A percentile compares a stretch with the other conserved stretches of the same genome.
phyloP scores from a whole-genome alignment of 30 jellyfish, hydroid and myxozoan species.

The Rhopilema esculentum region DNA sequence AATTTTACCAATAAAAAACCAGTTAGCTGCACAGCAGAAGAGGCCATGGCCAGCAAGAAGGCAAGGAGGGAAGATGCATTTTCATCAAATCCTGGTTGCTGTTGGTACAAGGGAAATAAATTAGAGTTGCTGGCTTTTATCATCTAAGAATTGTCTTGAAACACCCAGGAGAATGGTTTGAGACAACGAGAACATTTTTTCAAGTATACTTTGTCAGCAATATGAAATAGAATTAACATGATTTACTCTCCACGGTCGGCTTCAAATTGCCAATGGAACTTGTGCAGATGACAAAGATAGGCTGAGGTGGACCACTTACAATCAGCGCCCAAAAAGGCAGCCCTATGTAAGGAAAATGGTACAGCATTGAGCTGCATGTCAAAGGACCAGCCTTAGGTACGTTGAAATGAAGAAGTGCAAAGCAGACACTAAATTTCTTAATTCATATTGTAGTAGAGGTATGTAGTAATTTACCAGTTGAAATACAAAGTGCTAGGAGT shows the following conservation, averaged over 20 bases:
- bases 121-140: slow-evolving; percentile 11
- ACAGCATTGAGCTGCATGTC: slow-evolving; percentile 44
- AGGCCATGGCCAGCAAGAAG: slow-evolving; percentile 38
- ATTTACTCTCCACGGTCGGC: slow-evolving; percentile 40
- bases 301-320: slow-evolving; percentile 28
- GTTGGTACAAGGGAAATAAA: slow-evolving; percentile 7
- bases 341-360: no score
- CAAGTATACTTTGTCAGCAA: slow-evolving; percentile 42
- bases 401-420: slow-evolving; percentile 3
- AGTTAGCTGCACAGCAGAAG: slow-evolving; percentile 53
- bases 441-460: no score
- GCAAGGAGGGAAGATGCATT: background rate
- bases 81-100: background rate
- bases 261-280: slow-evolving; percentile 49
- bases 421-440: slow-evolving; percentile 11
- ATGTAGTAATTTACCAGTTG: no score
- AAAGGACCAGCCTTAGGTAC: slow-evolving; percentile 41
- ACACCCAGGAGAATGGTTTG: slow-evolving; percentile 10
- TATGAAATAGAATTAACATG: slow-evolving; percentile 30
- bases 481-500: no score
- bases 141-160: background rate
- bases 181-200: slow-evolving; percentile 11
- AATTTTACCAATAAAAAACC: slow-evolving; percentile 23
- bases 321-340: background rate
- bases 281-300: slow-evolving; percentile 42